These are phyloP conservation scores for Neotoma lepida DNA, from an alignment of 2,113 vertebrate genomes.

Conservation along the genomic window DNA sequence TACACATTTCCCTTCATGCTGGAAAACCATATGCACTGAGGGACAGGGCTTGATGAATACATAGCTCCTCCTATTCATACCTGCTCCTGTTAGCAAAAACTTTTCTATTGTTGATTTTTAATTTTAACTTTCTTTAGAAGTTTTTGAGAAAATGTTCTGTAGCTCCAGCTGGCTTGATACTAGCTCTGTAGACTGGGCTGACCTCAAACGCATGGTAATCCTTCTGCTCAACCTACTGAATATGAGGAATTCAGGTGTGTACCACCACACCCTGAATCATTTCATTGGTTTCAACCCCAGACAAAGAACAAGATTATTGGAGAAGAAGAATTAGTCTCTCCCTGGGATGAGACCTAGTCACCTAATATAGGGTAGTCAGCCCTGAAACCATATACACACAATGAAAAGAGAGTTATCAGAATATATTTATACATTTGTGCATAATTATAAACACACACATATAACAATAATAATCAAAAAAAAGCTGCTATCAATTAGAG, in stretches of 20 bases:
- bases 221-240: background rate
- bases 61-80: background rate
- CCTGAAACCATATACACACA: background rate
- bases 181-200: background rate
- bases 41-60: background rate
- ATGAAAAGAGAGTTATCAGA: background rate
- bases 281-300: background rate
- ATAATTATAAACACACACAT: background rate
- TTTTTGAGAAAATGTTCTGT: background rate
- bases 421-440: background rate
- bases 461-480: background rate
- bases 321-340: background rate
- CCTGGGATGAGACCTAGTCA: background rate
- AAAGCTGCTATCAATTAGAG: background rate
- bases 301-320: background rate
- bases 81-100: background rate
- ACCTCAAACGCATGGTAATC: background rate
- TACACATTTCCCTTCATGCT: background rate
- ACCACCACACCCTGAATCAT: background rate
- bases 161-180: too few relatives aligned
- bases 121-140: constrained; percentile 9
- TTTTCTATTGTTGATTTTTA: background rate
- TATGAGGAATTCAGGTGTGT: background rate
- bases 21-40: background rate
- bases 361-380: background rate